phyloP scores from a whole-genome alignment of 2,888 invertebrate genomes.

The Noctua pronuba region DNA sequence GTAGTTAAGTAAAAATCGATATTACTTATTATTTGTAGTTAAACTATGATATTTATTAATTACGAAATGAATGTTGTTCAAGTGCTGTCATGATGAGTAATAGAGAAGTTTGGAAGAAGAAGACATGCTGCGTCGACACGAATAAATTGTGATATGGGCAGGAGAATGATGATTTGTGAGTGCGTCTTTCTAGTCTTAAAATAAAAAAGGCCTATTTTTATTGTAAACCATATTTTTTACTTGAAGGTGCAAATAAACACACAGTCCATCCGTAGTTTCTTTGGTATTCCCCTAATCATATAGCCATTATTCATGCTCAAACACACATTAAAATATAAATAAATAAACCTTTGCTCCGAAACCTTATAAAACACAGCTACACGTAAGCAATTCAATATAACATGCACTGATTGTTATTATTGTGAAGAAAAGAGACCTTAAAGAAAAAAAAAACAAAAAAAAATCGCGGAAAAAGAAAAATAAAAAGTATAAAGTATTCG shows the following conservation, averaged over 20 bases:
- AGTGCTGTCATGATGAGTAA: neutral
- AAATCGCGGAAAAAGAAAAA: neutral
- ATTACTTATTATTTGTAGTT: neutral
- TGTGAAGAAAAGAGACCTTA: neutral
- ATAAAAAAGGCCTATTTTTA: no score
- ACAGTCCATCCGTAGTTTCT: neutral
- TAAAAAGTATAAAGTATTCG: neutral
- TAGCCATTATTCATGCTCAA: neutral
- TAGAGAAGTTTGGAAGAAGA: neutral
- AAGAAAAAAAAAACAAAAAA: conserved; percentile 10
- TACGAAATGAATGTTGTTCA: neutral
- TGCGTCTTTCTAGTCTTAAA: no score
- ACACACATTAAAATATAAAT: neutral
- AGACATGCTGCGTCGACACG: neutral
- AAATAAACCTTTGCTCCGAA: neutral
- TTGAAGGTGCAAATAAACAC: no score
- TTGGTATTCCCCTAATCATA: neutral
- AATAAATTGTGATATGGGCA: neutral
- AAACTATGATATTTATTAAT: neutral
- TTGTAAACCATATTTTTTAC: no score
- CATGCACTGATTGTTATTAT: neutral
- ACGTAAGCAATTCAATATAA: neutral
- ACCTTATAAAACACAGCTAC: neutral
- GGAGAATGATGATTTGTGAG: neutral
- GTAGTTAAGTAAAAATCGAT: neutral